Percentiles rank a stretch among this genome's conserved stretches.
Conservation (phyloP, 2,113 vertebrate genomes). For the Podocnemis expansa region DNA sequence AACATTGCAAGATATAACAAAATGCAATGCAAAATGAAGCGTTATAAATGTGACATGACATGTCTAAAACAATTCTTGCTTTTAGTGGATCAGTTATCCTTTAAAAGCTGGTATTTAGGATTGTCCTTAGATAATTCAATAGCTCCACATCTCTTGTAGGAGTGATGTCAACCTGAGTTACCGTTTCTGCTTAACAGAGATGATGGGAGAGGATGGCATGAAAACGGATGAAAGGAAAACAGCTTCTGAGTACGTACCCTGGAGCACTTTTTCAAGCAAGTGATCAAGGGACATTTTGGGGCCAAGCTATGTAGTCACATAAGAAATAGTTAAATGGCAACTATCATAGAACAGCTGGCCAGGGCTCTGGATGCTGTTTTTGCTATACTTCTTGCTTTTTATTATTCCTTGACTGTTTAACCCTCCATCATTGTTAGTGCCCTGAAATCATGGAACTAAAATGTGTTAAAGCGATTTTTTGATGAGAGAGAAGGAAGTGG, state of each 20-base stretch:
- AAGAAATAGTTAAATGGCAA: background rate
- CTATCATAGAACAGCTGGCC: background rate
- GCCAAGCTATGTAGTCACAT: accelerated
- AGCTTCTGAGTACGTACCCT: background rate
- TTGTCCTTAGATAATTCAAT: conserved; percentile 75
- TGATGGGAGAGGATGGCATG: conserved; percentile 66
- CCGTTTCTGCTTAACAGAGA: conserved; percentile 44
- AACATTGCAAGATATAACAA: conserved; percentile 52
- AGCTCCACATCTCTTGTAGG: conserved; percentile 48
- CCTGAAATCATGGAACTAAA: background rate
- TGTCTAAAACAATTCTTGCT: conserved; percentile 65
- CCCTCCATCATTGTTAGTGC: accelerated
- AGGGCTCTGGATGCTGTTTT: background rate
- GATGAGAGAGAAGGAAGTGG: background rate
- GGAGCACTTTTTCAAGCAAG: background rate
- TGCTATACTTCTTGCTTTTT: background rate
- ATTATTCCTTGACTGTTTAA: background rate
- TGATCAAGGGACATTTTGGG: background rate
- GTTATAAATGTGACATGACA: conserved; percentile 59
- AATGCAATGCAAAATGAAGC: conserved; percentile 47
- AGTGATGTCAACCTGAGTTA: conserved; percentile 74
- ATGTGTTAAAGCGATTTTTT: background rate
- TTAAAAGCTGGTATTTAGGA: conserved; percentile 76
- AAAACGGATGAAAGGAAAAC: conserved; percentile 45
- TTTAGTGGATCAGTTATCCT: conserved; percentile 72